Evolutionary conservation across 2,113 vertebrate species (phyloP), one percentile per base, ranked within the genome.

Genomic region (Pachypanchax playfairii): DNA sequence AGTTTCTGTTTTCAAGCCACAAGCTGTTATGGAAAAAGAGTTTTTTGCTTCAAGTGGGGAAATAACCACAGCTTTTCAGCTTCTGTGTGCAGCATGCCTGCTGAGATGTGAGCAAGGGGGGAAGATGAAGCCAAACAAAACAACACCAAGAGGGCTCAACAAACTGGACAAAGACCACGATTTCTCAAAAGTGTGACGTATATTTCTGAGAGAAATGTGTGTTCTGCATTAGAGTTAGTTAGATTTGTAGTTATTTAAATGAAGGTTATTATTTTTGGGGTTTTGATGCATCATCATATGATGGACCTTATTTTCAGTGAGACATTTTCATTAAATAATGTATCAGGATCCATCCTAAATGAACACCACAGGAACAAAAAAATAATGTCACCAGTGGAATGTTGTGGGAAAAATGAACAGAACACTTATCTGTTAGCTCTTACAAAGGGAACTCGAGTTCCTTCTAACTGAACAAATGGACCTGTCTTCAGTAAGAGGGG

Each of bases 401-500:
- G 63, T 71, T 20, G 25, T 6, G 43, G 58, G 60, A 50, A 90
- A 89, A 85, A 70, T 58, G 36, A 87, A 84, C 80, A 76, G 61
- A 79, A 81, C 83, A 85, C 42, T 42, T 81, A 86, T 84, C 80
- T 86, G 80, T 90, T 84, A 80, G 72, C 76, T 78, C 75, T 87
- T 82, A 90, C 73, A 79, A 65, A 85, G 58, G 43, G 74, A 80
- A 87, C 69, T 69, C 29, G 75, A 80, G 70, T 89, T 85, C 39
- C 66, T 75, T 73, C 81, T 84, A 90, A 86, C 77, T 70, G 82
- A 86, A 90, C 90, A 92, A 92, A 92, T 90, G 73, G 83, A 89
- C 68, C 88, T 90, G 90, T 91, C 87, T 83, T 66, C 50, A 47
- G 74, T 5, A 2, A 60, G 51, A 66, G 59, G 44, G 41, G 70